These are phyloP conservation scores for Aurelia coerulea DNA, from an alignment of 30 jellyfish, hydroid and myxozoan genomes.

Conservation along the genomic window DNA sequence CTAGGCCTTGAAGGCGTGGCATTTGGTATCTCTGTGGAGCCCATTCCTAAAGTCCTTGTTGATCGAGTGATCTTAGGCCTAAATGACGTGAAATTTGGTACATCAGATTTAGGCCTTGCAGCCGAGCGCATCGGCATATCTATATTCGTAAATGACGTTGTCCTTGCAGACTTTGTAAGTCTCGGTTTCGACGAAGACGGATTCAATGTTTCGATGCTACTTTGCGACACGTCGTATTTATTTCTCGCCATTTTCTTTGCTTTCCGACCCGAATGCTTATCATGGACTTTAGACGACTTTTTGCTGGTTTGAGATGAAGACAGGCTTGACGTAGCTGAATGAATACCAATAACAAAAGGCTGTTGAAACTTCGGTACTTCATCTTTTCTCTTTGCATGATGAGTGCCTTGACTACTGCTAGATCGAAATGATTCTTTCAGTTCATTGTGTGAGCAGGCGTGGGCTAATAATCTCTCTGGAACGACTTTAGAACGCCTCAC, in stretches of 20 bases:
- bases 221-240: slow-evolving; percentile 35
- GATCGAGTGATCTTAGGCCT: slow-evolving; percentile 32
- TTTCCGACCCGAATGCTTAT: slow-evolving; percentile 10
- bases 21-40: slow-evolving; percentile 10
- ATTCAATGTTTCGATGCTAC: slow-evolving; percentile 4
- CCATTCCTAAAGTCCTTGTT: neutral
- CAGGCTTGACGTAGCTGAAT: slow-evolving; percentile 28
- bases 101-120: slow-evolving; percentile 17
- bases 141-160: slow-evolving; percentile 1
- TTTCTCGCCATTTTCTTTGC: slow-evolving; percentile 9
- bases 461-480: slow-evolving; percentile 72
- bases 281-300: neutral
- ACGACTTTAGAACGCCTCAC: slow-evolving; percentile 72
- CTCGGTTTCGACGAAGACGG: slow-evolving; percentile 13
- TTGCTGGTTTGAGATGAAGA: neutral
- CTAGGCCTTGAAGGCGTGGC: slow-evolving; percentile 29
- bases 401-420: neutral
- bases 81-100: slow-evolving; percentile 21
- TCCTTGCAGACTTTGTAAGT: slow-evolving; percentile 28
- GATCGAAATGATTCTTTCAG: slow-evolving; percentile 39
- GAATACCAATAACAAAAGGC: slow-evolving; percentile 45
- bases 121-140: neutral
- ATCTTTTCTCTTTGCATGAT: slow-evolving; percentile 1
- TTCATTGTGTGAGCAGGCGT: slow-evolving; percentile 76
- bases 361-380: slow-evolving; percentile 12